Evolutionary conservation across 2,113 vertebrate genomes (phyloP).

Genomic region (Garra rufa): DNA sequence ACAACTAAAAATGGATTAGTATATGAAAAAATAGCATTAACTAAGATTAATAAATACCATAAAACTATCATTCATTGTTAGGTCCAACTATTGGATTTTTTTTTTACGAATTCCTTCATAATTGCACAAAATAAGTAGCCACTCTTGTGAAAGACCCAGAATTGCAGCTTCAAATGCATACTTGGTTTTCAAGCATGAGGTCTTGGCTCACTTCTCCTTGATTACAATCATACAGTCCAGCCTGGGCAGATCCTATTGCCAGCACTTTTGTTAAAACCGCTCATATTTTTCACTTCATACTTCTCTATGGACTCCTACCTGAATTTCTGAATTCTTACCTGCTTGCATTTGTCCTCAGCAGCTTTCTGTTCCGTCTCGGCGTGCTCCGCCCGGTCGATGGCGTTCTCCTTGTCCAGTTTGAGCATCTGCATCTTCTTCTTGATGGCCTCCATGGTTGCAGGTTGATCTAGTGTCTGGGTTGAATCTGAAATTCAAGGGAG

Average conservation of each 20-base stretch:
- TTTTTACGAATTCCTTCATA: not conserved
- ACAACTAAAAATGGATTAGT: not conserved
- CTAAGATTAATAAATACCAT: not conserved
- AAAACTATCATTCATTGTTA: not conserved
- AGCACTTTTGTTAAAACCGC: not conserved
- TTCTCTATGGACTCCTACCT: not conserved
- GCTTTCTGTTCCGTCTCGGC: slow-evolving; percentile 94
- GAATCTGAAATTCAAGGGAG: slow-evolving; percentile 32
- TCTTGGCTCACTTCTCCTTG: slow-evolving; percentile 5
- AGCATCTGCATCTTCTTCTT: slow-evolving; percentile 91
- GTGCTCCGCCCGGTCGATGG: slow-evolving; percentile 93
- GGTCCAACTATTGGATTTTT: not conserved
- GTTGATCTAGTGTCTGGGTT: slow-evolving; percentile 31
- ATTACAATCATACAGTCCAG: slow-evolving; percentile 2
- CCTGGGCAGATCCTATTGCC: not conserved
- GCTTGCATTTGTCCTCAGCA: slow-evolving; percentile 92
- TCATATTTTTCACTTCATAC: not conserved
- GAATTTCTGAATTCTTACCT: slow-evolving; percentile 78
- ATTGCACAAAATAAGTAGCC: not conserved
- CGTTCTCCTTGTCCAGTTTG: slow-evolving; percentile 96
- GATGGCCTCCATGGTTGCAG: slow-evolving; percentile 90
- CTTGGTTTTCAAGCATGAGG: slow-evolving; percentile 13
- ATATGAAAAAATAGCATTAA: not conserved
- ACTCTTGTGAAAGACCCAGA: not conserved
- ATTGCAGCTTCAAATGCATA: slow-evolving; percentile 22